Conservation (phyloP, 2,888 invertebrate species). For the Malacosoma neustria region DNA sequence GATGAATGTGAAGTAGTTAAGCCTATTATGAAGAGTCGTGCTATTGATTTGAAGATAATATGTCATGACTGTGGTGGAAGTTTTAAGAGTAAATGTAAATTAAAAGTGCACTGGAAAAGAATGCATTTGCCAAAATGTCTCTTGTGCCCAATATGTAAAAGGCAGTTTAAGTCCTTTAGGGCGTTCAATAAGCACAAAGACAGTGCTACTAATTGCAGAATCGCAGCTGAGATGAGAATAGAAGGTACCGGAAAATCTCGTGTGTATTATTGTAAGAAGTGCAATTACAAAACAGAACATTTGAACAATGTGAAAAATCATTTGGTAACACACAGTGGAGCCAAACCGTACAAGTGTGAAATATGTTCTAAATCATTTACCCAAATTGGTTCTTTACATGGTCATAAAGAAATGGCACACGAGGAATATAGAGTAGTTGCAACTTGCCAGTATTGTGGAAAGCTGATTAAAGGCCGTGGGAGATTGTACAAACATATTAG, state of each 20-base stretch:
- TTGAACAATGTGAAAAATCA: conserved; percentile 40
- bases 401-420: conserved; percentile 40
- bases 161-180: conserved; percentile 18
- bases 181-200: conserved; percentile 17
- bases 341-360: conserved; percentile 37
- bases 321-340: conserved; percentile 38
- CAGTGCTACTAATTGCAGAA: conserved; percentile 9
- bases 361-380: conserved; percentile 36
- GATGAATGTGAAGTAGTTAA: conserved; percentile 1
- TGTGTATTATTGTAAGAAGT: conserved; percentile 25
- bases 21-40: conserved; percentile 14
- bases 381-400: conserved; percentile 37
- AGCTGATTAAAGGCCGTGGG: conserved; percentile 34
- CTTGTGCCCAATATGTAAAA: conserved; percentile 25
- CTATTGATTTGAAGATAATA: conserved; percentile 28
- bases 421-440: conserved; percentile 29
- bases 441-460: conserved; percentile 51
- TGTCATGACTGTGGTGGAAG: conserved; percentile 35
- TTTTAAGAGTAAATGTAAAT: conserved; percentile 37
- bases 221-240: conserved; percentile 8
- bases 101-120: conserved; percentile 38
- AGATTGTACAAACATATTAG: conserved; percentile 37
- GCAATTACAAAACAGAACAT: conserved; percentile 33
- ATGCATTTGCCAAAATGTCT: conserved; percentile 22
- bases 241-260: conserved; percentile 13